phyloP scores from a whole-genome alignment of 2,888 invertebrate species.

The Agrochola litura region DNA sequence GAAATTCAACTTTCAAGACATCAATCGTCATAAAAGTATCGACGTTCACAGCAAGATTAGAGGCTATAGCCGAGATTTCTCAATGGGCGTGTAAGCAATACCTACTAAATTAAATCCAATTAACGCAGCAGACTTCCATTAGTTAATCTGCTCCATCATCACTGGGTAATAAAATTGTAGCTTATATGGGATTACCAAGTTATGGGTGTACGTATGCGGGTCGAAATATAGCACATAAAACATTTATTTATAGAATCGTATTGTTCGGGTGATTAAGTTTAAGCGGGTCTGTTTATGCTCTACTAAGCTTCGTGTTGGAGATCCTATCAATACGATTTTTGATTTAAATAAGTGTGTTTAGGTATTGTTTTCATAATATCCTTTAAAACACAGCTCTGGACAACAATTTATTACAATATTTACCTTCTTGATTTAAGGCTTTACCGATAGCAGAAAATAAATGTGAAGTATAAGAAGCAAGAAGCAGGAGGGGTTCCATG shows the following conservation, averaged over 20 bases:
- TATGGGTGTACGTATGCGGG: conserved; percentile 77
- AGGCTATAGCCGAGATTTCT: conserved; percentile 59
- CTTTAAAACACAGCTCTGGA: no score
- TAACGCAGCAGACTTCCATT: conserved; percentile 77
- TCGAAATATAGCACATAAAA: conserved; percentile 72
- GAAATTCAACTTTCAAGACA: conserved; percentile 52
- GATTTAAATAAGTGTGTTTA: no score
- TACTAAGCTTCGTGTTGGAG: conserved; percentile 39
- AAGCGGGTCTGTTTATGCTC: conserved; percentile 53
- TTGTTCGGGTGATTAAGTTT: conserved; percentile 63
- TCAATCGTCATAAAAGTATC: conserved; percentile 57
- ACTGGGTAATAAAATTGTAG: conserved; percentile 77
- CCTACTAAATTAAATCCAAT: conserved; percentile 76
- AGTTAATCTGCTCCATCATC: conserved; percentile 81
- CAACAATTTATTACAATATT: no score
- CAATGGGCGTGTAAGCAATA: conserved; percentile 62
- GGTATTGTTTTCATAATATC: no score
- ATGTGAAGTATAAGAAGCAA: not conserved
- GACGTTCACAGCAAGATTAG: conserved; percentile 40
- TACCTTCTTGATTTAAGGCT: not conserved
- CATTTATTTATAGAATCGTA: conserved; percentile 69
- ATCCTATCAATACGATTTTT: conserved; percentile 24
- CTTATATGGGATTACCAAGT: conserved; percentile 74
- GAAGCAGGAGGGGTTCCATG: not conserved
- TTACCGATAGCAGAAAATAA: not conserved